These are phyloP conservation scores for Chionis minor DNA, from an alignment of 2,113 vertebrate genomes.

Conservation along the genomic window DNA sequence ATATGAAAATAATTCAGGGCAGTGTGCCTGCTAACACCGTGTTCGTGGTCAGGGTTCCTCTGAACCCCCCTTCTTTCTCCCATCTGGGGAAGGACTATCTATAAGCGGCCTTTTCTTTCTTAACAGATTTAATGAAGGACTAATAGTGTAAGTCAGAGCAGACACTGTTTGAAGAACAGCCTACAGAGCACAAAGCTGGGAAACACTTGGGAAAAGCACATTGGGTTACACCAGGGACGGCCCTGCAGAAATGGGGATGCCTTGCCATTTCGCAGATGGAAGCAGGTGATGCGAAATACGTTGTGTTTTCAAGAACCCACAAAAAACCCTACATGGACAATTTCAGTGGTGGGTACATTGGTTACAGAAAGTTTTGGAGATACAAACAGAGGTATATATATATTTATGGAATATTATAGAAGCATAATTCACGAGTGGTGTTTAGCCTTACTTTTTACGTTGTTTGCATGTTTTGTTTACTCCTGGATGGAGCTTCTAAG, in stretches of 20 bases:
- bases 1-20: background rate
- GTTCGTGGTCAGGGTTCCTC: background rate
- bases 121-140: constrained; percentile 18
- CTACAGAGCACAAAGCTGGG: constrained; percentile 45
- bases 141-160: constrained; percentile 7
- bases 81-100: background rate
- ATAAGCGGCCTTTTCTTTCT: background rate
- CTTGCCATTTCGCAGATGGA: constrained; percentile 46
- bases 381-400: background rate
- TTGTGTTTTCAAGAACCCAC: background rate
- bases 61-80: background rate
- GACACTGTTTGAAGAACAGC: constrained; percentile 52
- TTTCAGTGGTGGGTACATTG: background rate
- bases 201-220: constrained; percentile 39
- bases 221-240: constrained; percentile 19
- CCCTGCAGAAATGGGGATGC: constrained; percentile 28
- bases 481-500: background rate
- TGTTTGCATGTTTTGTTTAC: background rate
- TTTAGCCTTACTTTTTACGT: background rate
- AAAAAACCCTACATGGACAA: background rate
- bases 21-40: background rate
- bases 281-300: background rate
- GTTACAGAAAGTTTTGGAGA: background rate
- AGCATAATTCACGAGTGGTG: background rate
- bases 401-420: background rate